These are phyloP conservation scores for Calidris pugnax DNA, from an alignment of 2,113 vertebrate species.

Conservation along the genomic window DNA sequence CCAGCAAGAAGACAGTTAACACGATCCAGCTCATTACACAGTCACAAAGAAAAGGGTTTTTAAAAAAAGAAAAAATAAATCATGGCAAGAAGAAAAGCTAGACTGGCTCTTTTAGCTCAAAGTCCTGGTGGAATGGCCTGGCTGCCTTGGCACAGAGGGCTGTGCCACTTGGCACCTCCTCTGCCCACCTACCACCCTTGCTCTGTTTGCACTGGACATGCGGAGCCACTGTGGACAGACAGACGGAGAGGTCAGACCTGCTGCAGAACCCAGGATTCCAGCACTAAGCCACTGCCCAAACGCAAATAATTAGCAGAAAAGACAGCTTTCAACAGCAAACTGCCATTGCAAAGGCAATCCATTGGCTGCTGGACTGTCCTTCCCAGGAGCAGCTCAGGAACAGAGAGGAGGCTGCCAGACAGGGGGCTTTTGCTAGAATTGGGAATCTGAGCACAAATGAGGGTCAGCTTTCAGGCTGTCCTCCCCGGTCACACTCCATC, in stretches of 20 bases:
- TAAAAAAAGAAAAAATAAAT: background rate
- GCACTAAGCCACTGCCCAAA: background rate
- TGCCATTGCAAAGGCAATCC: background rate
- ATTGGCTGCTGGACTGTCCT: background rate
- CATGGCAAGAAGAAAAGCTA: background rate
- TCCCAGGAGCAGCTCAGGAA: background rate
- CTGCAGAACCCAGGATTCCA: fast-evolving
- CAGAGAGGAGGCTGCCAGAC: background rate
- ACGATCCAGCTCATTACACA: background rate
- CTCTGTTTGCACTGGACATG: background rate
- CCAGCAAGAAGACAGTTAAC: background rate
- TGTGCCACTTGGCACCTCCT: background rate
- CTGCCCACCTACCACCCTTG: background rate
- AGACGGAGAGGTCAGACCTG: background rate
- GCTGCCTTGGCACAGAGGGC: background rate
- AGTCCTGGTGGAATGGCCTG: background rate
- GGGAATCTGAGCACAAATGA: background rate
- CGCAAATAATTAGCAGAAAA: background rate
- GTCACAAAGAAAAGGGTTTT: background rate
- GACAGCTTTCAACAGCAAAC: background rate
- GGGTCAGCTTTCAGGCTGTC: background rate
- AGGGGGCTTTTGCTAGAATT: background rate
- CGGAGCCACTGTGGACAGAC: background rate
- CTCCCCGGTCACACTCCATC: background rate
- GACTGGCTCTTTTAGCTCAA: background rate